Percentiles rank a stretch among this genome's conserved stretches.
Evolutionary conservation across 1,140 invertebrate genomes (phyloP).

Genomic region (Drosophila paulistorum): DNA sequence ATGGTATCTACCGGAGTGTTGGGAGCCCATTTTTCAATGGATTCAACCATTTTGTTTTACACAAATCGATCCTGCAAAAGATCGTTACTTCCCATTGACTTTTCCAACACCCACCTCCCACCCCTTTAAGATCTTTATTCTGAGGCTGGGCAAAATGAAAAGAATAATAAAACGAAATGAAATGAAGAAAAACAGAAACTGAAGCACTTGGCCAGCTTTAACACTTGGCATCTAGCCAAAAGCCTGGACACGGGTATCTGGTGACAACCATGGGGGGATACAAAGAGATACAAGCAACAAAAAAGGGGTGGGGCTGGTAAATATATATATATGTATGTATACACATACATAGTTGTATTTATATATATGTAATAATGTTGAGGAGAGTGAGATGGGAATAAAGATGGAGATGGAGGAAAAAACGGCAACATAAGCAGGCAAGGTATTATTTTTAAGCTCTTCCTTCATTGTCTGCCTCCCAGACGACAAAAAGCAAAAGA

Average conservation of each 20-base stretch:
- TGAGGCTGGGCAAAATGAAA: background rate
- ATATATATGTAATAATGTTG: constrained; percentile 33
- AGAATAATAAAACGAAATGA: constrained; percentile 1
- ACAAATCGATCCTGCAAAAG: constrained; percentile 2
- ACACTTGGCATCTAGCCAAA: constrained; percentile 62
- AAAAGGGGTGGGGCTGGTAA: constrained; percentile 22
- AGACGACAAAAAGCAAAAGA: constrained; percentile 35
- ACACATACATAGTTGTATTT: constrained; percentile 23
- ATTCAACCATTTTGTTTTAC: background rate
- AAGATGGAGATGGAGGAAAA: constrained; percentile 2
- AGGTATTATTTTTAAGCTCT: constrained; percentile 81
- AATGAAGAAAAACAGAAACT: constrained; percentile 16
- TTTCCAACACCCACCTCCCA: background rate
- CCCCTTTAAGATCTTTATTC: background rate
- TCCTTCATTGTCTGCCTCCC: constrained; percentile 75
- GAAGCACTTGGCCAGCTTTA: constrained; percentile 72
- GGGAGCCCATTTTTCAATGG: too few species aligned
- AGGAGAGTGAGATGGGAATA: constrained; percentile 26
- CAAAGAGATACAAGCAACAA: constrained; percentile 14
- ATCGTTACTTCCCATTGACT: background rate
- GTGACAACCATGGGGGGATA: constrained; percentile 46
- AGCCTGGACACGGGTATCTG: constrained; percentile 61
- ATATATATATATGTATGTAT: too few species aligned
- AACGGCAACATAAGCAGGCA: constrained; percentile 76
- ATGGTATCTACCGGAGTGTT: too few species aligned